These are phyloP conservation scores for Tipula helvola DNA, from an alignment of 2,888 invertebrate species.

Conservation along the genomic window DNA sequence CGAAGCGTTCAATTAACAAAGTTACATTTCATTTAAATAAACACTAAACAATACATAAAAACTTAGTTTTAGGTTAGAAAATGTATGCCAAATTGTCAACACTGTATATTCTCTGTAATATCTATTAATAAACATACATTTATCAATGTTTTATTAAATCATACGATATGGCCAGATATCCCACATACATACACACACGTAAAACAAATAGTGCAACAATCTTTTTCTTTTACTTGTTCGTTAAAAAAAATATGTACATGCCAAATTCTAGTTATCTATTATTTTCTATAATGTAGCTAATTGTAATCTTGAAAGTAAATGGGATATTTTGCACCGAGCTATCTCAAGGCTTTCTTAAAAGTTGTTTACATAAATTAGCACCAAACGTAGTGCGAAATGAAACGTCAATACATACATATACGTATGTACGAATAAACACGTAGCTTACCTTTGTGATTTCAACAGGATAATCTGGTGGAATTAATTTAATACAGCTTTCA, in stretches of 20 bases:
- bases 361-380: not conserved
- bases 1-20: not conserved
- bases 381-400: not conserved
- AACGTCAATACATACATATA: not conserved
- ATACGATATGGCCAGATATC: not conserved
- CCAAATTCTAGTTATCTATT: not conserved
- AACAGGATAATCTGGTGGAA: conserved; percentile 72
- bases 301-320: not conserved
- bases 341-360: not conserved
- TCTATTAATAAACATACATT: not conserved
- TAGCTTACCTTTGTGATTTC: conserved; percentile 66
- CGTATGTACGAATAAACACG: not conserved
- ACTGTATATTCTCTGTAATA: not conserved
- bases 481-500: conserved; percentile 66
- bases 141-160: not conserved
- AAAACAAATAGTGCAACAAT: not conserved
- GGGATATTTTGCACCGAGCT: not conserved
- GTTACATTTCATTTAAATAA: not conserved
- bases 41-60: not conserved
- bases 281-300: not conserved
- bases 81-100: not conserved
- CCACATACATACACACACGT: not conserved
- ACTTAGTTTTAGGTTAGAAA: not conserved
- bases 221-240: not conserved
- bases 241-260: not conserved